Evolutionary conservation across 2,113 vertebrate species (phyloP).

Genomic region (Myodes glareolus): DNA sequence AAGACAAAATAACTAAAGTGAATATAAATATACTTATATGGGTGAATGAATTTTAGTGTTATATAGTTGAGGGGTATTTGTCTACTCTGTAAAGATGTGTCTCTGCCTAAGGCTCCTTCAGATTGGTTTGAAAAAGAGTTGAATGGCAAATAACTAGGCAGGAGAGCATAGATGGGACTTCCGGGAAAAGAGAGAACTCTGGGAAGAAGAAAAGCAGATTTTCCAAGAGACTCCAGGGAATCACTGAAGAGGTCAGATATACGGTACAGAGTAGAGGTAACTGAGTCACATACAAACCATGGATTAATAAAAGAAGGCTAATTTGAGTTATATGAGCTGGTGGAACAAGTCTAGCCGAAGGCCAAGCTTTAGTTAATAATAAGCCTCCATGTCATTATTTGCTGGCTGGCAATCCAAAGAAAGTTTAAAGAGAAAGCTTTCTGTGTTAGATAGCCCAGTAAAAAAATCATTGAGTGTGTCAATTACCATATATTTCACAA

Average conservation of each 20-base stretch:
- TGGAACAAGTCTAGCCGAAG: too few relatives aligned
- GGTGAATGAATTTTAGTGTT: neutral
- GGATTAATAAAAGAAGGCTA: too few relatives aligned
- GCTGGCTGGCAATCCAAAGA: too few relatives aligned
- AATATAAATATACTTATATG: neutral
- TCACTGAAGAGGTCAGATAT: neutral
- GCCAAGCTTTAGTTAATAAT: too few relatives aligned
- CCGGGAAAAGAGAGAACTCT: neutral
- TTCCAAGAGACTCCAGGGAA: neutral
- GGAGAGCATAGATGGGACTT: neutral
- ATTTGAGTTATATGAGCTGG: too few relatives aligned
- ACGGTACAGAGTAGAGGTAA: neutral
- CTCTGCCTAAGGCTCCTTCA: neutral
- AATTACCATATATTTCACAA: neutral
- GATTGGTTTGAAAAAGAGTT: neutral
- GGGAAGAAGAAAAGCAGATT: neutral
- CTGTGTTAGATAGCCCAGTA: neutral
- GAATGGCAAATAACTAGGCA: neutral
- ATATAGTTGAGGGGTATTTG: neutral
- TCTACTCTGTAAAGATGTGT: neutral
- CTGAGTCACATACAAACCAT: too few relatives aligned
- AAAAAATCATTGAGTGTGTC: neutral
- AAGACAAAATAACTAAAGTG: neutral
- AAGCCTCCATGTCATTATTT: too few relatives aligned
- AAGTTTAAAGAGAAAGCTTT: too few relatives aligned